Conservation (phyloP, 2,888 invertebrate genomes). For the Caenorhabditis afra region DNA sequence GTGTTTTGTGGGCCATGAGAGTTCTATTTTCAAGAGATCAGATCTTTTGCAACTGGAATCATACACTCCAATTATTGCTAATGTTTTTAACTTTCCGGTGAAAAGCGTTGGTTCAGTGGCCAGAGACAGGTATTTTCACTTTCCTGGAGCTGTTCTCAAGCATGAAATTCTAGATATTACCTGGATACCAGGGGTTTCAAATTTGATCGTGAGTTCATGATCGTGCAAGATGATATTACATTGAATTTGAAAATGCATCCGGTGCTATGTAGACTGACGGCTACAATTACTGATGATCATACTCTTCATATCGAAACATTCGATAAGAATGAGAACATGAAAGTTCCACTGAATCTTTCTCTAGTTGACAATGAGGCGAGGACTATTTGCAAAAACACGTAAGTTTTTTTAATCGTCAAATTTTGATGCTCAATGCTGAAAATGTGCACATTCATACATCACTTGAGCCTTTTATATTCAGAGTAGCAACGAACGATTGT, state of each 20-base stretch:
- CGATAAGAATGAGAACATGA: conserved; percentile 40
- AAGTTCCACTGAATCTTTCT: conserved; percentile 19
- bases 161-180: conserved; percentile 84
- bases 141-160: too few relatives aligned
- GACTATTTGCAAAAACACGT: conserved; percentile 89
- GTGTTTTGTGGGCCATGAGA: conserved; percentile 66
- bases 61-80: conserved; percentile 27
- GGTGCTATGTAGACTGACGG: conserved; percentile 84
- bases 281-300: conserved; percentile 36
- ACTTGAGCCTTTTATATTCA: conserved; percentile 53
- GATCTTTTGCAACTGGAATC: background rate
- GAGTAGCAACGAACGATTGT: conserved; percentile 89
- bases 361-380: conserved; percentile 84
- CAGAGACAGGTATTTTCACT: conserved; percentile 39
- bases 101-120: conserved; percentile 66
- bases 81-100: conserved; percentile 72
- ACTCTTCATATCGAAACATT: conserved; percentile 27
- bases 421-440: too few relatives aligned
- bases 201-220: conserved; percentile 95
- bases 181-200: conserved; percentile 88
- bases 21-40: background rate
- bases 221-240: conserved; percentile 88
- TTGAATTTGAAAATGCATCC: conserved; percentile 91
- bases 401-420: too few relatives aligned
- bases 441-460: too few relatives aligned